Evolutionary conservation across 2,797 vertebrate species (phyloP), one percentile per base, ranked within the genome.

Genomic region (Gephyroberyx darwinii): DNA sequence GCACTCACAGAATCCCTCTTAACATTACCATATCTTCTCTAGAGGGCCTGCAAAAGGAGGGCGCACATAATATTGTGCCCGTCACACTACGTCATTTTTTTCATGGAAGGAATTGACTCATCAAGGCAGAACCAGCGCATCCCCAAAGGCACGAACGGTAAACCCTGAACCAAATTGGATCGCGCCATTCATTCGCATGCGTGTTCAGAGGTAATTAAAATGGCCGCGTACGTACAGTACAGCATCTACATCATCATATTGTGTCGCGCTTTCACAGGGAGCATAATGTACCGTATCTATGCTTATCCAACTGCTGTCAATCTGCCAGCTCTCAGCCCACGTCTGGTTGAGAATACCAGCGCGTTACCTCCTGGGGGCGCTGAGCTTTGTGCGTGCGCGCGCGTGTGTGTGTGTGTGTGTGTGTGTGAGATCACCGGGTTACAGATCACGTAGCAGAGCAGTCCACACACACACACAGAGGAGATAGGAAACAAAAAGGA

Each of bases 301-400:
- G 6, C 68, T 75, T 47, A 71, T 69, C 67, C 74, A 71, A 22
- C 72, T 74, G 75, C 73, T 78, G 84, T 82, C 86, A 88, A 55
- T 82, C 86, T 53, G 65, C 69, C 73, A 65, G 69, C 79, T 68
- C 51, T 80, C 75, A 41, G 71, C 64, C 59, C 68, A 73, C 60
- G 30, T 45, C 57, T 70, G 52, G 8, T 60, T 53, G 52, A 64
- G 78, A 81, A 74, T 62, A 59, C 30, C 58, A n/a, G 62, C 39
- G 2, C 10, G 56, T 53, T 33, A 54, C 65, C 70, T 74, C 72
- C 63, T 14, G 71, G 55, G 55, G 60, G 51, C 33, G 58, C 57
- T 69, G n/a, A 60, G 57, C n/a, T 61, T 41, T 31, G 59, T 47
- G 59, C 30, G 58, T 43, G 58, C 16, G 37, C n/a, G 59, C 31